Conservation (phyloP, 2,797 vertebrate species). For the Streptopelia turtur region DNA sequence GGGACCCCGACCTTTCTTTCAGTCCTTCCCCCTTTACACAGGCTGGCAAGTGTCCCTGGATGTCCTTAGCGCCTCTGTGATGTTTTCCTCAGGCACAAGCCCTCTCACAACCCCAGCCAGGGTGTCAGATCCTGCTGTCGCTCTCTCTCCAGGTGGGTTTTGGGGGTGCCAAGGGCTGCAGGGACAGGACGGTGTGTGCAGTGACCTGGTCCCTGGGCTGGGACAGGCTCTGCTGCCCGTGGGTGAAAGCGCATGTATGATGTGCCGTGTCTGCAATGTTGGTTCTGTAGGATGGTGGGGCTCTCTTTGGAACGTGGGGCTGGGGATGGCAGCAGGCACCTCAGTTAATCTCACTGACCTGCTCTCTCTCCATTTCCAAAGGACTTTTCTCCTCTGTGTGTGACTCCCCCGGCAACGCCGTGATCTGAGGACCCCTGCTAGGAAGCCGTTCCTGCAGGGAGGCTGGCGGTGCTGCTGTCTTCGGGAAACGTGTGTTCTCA, state of each 20-base stretch:
- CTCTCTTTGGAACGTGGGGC: not conserved
- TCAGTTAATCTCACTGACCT: not conserved
- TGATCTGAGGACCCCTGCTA: not conserved
- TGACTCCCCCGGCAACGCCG: not conserved
- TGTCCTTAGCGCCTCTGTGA: not conserved
- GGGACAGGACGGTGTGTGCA: not conserved
- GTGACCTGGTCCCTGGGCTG: too few relatives aligned
- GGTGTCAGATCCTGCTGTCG: not conserved
- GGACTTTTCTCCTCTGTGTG: fast-evolving
- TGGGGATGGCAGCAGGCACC: not conserved
- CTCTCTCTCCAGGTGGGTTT: not conserved
- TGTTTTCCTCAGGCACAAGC: not conserved
- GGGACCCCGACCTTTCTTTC: not conserved
- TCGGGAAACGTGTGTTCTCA: fast-evolving
- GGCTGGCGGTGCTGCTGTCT: not conserved
- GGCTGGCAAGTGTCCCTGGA: too few relatives aligned
- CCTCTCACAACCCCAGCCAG: not conserved
- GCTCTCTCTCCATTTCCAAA: not conserved
- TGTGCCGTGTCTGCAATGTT: fast-evolving
- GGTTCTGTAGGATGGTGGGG: fast-evolving
- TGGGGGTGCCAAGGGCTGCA: not conserved
- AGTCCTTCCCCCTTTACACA: not conserved
- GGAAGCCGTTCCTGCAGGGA: not conserved
- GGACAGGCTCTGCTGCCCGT: not conserved
- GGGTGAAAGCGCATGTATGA: fast-evolving